phyloP scores from a whole-genome alignment of 2,888 invertebrate genomes.

The Eucera pruinosa region DNA sequence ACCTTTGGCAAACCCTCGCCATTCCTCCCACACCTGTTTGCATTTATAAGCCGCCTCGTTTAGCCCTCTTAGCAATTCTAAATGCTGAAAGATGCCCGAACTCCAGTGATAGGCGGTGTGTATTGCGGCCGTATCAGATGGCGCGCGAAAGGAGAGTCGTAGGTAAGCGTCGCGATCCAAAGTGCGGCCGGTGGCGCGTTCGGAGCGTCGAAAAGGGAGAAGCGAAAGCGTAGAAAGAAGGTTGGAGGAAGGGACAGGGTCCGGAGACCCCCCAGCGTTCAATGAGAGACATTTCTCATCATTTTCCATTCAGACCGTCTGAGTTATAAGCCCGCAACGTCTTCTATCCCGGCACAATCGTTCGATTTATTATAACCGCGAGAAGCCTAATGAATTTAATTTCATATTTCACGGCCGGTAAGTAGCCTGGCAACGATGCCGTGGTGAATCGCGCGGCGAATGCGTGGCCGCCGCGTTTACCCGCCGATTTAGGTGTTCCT shows the following conservation, averaged over 20 bases:
- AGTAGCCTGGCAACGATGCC: slow-evolving; percentile 73
- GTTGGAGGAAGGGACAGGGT: slow-evolving; percentile 30
- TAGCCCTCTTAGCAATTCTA: no score
- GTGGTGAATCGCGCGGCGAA: slow-evolving; percentile 65
- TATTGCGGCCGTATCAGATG: no score
- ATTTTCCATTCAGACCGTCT: slow-evolving; percentile 82
- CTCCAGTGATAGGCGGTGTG: no score
- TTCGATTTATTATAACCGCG: slow-evolving; percentile 83
- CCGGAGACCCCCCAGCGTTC: slow-evolving; percentile 82
- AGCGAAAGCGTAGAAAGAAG: not conserved
- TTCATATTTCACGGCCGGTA: slow-evolving; percentile 83
- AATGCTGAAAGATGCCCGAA: no score
- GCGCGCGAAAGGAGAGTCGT: no score
- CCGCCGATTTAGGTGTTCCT: slow-evolving; percentile 67
- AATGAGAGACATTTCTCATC: slow-evolving; percentile 84
- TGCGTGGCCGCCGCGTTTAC: slow-evolving; percentile 50
- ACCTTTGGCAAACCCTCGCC: no score
- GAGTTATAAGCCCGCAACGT: slow-evolving; percentile 80
- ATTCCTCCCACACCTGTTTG: no score
- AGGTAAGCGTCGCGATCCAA: no score
- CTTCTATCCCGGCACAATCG: slow-evolving; percentile 79
- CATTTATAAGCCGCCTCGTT: no score
- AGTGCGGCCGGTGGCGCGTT: no score
- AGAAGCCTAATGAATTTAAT: slow-evolving; percentile 83
- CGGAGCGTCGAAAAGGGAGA: not conserved